Base-by-base conservation (phyloP, 2,797 vertebrate genomes). In the Pseudotriccus pelzelni region DNA sequence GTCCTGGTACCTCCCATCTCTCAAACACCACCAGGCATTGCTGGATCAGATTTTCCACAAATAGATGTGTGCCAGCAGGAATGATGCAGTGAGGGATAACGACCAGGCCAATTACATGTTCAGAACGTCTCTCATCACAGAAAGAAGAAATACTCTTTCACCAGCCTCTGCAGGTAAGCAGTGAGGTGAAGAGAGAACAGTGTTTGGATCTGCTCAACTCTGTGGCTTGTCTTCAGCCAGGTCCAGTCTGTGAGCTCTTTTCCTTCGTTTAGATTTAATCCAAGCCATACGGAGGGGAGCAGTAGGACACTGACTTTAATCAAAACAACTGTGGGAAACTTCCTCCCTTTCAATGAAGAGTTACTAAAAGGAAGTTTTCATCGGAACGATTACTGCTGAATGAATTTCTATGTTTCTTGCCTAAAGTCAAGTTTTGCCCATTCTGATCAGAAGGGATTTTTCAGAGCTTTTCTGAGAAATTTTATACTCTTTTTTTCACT, bases 51-150 rank as follows among this genome's bases (percentile, higher is more conserved):
- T 84, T 91, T 87, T 80, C 36, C 47, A 56, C 2, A 3, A 34
- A 34, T 0, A 37, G 36, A 8, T 18, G 32, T 23, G 58, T 55
- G 6, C 37, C 14, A 30, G 46, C 22, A 60, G 74, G 66, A 49
- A 9, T 12, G 34, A 36, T 0, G 4, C 23, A 41, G 32, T 6
- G 16, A 85, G 32, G 36, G 22, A 18, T 6, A 53, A 70, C 0
- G 10, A 14, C 18, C 3, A 2, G 50, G 21, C 5, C 44, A 76
- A 34, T 4, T 32, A 41, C 36, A 24, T 5, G 3, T 59, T 58
- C 67, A 72, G 49, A 68, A 44, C 0, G 3, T 41, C 49, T 59
- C n/a, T 72, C 70, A 22, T 16, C 49, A 43, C 18, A 86, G 34
- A 63, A 53, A n/a, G 36, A 86, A 77, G 37, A 47, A 64, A 50